Evolutionary conservation across 1,140 invertebrate species (phyloP).

Genomic region (Drosophila nigromelanica): DNA sequence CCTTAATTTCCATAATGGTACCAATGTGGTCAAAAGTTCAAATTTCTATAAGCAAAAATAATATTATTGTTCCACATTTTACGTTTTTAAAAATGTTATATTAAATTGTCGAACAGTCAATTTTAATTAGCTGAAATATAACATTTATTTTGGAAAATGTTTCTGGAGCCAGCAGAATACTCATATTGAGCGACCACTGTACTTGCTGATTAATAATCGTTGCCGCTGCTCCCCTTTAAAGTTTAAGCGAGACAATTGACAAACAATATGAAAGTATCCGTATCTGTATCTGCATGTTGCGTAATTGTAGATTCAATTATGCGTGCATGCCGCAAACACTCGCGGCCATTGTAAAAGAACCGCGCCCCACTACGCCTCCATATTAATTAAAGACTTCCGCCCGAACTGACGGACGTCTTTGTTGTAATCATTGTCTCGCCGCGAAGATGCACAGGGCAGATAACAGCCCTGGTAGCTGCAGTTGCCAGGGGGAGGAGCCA

Average conservation of each 20-base stretch:
- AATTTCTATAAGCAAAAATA: too few relatives aligned
- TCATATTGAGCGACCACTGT: too few relatives aligned
- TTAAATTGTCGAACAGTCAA: too few relatives aligned
- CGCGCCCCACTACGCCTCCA: conserved; percentile 15
- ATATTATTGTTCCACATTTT: too few relatives aligned
- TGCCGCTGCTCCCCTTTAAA: conserved; percentile 31
- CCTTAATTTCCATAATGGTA: too few relatives aligned
- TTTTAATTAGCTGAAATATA: too few relatives aligned
- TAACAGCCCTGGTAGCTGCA: conserved; percentile 6
- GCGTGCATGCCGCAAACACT: conserved; percentile 41
- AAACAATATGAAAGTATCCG: conserved; percentile 5
- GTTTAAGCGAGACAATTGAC: conserved; percentile 16
- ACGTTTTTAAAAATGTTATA: too few relatives aligned
- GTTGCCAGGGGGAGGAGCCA: not conserved
- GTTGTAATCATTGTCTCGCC: conserved; percentile 72
- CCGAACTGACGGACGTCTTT: conserved; percentile 59
- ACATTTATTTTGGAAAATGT: too few relatives aligned
- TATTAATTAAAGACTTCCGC: conserved; percentile 81
- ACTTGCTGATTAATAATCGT: conserved; percentile 25
- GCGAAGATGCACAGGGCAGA: conserved; percentile 40
- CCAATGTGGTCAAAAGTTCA: too few relatives aligned
- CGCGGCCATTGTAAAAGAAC: conserved; percentile 27
- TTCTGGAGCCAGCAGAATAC: too few relatives aligned
- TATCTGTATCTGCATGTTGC: conserved; percentile 45
- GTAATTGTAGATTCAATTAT: conserved; percentile 76